phyloP scores from a whole-genome alignment of 2,888 invertebrate genomes.

The Dryocosmus kuriphilus region DNA sequence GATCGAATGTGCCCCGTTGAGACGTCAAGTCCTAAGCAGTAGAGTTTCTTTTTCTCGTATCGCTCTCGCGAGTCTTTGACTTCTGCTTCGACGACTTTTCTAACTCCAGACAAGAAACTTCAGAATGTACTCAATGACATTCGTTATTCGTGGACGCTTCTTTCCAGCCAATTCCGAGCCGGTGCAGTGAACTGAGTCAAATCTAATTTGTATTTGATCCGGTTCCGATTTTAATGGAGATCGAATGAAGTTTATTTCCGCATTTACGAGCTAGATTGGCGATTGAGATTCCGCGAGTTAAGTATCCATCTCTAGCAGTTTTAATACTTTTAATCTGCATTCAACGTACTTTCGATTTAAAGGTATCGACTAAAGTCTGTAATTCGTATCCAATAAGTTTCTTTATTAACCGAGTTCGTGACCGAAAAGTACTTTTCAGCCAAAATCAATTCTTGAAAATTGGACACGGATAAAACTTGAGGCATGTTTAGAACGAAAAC shows the following conservation, averaged over 20 bases:
- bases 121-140: constrained; percentile 31
- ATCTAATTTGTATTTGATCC: constrained; percentile 33
- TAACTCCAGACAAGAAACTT: constrained; percentile 30
- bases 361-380: background rate
- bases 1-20: constrained; percentile 8
- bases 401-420: background rate
- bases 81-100: constrained; percentile 4
- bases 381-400: background rate
- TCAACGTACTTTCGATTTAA: background rate
- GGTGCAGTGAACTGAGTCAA: constrained; percentile 18
- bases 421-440: background rate
- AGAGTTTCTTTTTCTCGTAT: constrained; percentile 15
- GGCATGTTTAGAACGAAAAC: too few species aligned
- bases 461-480: too few species aligned
- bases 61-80: constrained; percentile 21
- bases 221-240: constrained; percentile 30
- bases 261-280: constrained; percentile 14
- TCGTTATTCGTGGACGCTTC: constrained; percentile 33
- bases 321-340: background rate
- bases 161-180: constrained; percentile 1
- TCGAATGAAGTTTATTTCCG: constrained; percentile 25
- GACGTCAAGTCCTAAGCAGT: constrained; percentile 27
- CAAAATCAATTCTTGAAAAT: too few species aligned
- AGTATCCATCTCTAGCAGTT: background rate
- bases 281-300: constrained; percentile 23